Conservation (phyloP, 2,797 vertebrate genomes). For the Hirundo rustica region DNA sequence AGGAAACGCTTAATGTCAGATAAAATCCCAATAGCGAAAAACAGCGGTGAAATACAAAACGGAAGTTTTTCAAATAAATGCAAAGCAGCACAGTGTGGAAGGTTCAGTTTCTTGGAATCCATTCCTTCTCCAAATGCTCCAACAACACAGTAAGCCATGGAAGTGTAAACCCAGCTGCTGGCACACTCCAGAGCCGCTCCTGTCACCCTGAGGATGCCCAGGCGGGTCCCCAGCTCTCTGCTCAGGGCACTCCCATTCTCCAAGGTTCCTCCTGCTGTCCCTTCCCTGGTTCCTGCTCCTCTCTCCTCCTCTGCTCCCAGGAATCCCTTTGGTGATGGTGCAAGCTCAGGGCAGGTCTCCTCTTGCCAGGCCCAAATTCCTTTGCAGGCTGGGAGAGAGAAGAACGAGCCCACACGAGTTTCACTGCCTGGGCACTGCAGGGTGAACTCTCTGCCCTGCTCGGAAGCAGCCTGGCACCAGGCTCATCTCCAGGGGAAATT, state of each 20-base stretch:
- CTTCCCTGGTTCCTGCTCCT: neutral
- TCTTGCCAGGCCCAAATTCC: neutral
- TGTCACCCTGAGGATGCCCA: neutral
- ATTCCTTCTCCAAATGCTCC: neutral
- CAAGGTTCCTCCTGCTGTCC: neutral
- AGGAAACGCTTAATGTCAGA: neutral
- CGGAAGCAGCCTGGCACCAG: neutral
- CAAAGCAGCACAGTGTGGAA: neutral
- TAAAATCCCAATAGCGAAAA: neutral
- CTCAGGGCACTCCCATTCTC: neutral
- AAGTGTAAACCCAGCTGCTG: fast-evolving
- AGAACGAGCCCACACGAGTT: neutral
- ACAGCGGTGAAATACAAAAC: fast-evolving
- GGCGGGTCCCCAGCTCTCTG: neutral
- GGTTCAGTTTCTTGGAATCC: neutral
- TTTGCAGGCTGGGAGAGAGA: neutral
- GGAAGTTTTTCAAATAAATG: neutral
- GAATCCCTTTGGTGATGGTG: fast-evolving
- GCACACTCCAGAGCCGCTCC: fast-evolving
- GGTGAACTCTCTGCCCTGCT: neutral
- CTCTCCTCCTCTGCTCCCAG: neutral
- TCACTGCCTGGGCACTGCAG: neutral
- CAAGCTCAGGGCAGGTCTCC: neutral
- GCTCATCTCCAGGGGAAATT: neutral
- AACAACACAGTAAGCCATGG: fast-evolving